Base-by-base conservation (phyloP, 64 coral and sea anemone species). In the Stichodactyla helianthus region DNA sequence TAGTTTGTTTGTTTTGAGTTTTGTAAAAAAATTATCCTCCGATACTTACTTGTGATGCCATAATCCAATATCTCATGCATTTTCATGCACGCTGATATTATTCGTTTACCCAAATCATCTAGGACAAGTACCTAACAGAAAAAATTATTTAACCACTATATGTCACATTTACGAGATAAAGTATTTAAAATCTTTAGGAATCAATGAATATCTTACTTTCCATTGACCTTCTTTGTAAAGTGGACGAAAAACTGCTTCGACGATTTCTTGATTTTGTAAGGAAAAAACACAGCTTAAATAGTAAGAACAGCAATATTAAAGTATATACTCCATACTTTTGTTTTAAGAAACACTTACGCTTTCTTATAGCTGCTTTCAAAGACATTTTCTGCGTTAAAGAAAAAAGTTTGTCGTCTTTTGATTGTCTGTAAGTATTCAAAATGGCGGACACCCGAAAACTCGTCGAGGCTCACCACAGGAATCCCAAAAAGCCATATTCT, bases 51-150 rank as follows among this genome's bases (percentile, higher is more conserved):
- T 67, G 95, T 98, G 22, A 98, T 90, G 60, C 95, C 95, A 62
- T 98, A 86, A 18, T 91, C 89, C 55, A 98, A 84, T 67, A 98
- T 92, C 27, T 98, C 95, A 52, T 83, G 89, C 92, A 98, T 98
- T 87, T 98, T 98, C 85, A 92, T 92, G 77, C 95, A 98, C 31
- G 95, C 86, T 63, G 95, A 98, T 60, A 98, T 91, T 22, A 98
- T 94, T 57, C 89, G 89, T 50, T 89, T 86, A 78, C 95, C 93
- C 15, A 98, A 64, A 26, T 92, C 65, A 87, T 98, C 95, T 71
- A 98, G 55, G 5, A 98, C 85, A 44, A 98, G 89, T 55, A 98
- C 95, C 95, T 98, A 77, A 59, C 17, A 77, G 15, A 31, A 57
- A 74, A 23, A 31, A 31, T 27, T 8, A 27, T 11, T 5, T 27